Conservation (phyloP, 2,888 invertebrate species). For the Eristalinus sepulchralis region DNA sequence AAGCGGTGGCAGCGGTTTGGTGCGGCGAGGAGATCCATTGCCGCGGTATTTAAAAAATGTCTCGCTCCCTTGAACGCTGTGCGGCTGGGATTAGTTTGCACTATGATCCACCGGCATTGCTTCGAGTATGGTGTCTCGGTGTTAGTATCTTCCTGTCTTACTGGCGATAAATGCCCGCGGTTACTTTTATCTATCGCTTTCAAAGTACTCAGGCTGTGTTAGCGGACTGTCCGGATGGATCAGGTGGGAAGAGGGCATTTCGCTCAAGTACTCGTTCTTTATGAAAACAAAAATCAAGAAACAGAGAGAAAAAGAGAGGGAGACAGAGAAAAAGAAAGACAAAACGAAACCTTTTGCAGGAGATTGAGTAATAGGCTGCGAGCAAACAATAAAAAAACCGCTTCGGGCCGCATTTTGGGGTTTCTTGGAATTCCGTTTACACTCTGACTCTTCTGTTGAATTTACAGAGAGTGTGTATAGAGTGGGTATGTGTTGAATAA, state of each 20-base stretch:
- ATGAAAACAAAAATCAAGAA: neutral
- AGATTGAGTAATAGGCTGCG: constrained; percentile 20
- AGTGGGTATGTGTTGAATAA: neutral
- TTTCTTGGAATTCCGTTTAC: constrained; percentile 15
- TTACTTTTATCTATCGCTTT: constrained; percentile 30
- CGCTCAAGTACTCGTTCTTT: constrained; percentile 21
- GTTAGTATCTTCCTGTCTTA: constrained; percentile 47
- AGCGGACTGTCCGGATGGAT: neutral
- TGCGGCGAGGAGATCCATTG: constrained; percentile 22
- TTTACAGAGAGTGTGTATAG: neutral
- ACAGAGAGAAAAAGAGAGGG: neutral
- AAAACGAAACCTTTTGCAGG: constrained; percentile 19
- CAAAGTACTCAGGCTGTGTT: neutral
- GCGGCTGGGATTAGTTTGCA: constrained; percentile 43
- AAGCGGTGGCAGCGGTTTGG: constrained; percentile 3
- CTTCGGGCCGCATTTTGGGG: constrained; percentile 1
- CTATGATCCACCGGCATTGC: constrained; percentile 37
- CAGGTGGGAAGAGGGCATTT: constrained; percentile 11
- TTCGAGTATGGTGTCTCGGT: constrained; percentile 15
- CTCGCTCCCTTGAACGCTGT: constrained; percentile 35
- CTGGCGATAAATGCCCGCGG: constrained; percentile 26
- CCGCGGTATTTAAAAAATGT: constrained; percentile 57
- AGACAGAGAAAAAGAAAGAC: neutral
- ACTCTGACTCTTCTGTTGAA: neutral
- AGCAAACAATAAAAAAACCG: constrained; percentile 6